Evolutionary conservation across 2,113 vertebrate genomes (phyloP), one percentile per base, ranked within the genome.

Genomic region (Lampris megalopsis): DNA sequence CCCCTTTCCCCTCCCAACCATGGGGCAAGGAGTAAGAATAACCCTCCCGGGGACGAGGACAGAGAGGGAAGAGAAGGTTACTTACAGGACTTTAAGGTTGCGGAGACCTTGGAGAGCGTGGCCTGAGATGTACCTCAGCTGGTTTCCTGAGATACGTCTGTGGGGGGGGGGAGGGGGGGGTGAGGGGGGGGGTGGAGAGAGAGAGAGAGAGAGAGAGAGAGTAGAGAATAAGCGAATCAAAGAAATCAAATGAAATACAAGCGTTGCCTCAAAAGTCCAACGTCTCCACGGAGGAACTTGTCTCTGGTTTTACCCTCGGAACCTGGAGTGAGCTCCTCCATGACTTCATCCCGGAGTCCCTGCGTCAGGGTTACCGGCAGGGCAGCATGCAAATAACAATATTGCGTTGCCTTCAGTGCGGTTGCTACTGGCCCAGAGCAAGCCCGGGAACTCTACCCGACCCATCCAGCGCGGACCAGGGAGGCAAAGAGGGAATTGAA

Each of bases 61-160:
- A 43, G 68, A 9, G 60, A 57, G 65, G 47, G 54, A 71, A 52
- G 42, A 68, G 42, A 64, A 73, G 35, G 64, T 52, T 93, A 97
- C 97, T 97, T 93, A 99, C 97, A 99, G 91, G 61, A 96, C 97
- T 94, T 97, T 99, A 82, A 99, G 95, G 89, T 94, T 97, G 92
- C 95, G 92, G 82, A 98, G 97, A 53, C 97, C 96, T 47, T 95
- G 93, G 93, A 99, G 96, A 10, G 94, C 94, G 40, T 93, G 93
- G 82, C 92, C 93, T 0, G 96, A 95, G 91, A 99, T 96, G 75
- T 94, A 95, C 73, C 94, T 95, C 87, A 99, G 96, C 77, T 95
- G 96, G 91, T 99, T 99, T 82, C 97, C 97, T 45, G 97, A 98
- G 82, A 99, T 96, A 40, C 97, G 95, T 84, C 97, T 99, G 92